phyloP scores from a whole-genome alignment of 2,797 vertebrate species.

The Hydrophis major region DNA sequence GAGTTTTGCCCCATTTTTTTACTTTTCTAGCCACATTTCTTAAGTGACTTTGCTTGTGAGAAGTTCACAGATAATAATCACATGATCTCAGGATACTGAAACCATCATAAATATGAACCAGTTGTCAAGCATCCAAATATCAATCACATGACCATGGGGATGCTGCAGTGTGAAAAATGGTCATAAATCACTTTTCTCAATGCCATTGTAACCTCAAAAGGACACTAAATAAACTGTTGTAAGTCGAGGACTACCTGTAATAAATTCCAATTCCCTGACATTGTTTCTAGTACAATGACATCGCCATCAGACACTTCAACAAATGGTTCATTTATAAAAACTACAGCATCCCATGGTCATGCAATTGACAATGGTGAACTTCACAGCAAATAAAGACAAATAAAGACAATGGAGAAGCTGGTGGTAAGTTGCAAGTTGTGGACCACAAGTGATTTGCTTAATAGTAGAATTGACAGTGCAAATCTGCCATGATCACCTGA shows the following conservation, averaged over 20 bases:
- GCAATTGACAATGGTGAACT: neutral
- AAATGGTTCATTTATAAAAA: neutral
- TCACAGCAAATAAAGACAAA: neutral
- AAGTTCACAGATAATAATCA: no score
- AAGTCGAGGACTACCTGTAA: neutral
- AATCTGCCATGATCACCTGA: neutral
- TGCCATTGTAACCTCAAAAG: no score
- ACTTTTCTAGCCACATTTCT: no score
- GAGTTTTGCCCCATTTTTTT: no score
- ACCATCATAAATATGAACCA: no score
- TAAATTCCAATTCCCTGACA: neutral
- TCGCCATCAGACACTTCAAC: neutral
- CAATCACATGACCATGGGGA: no score
- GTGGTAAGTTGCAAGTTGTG: neutral
- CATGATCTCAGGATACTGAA: no score
- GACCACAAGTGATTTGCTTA: neutral
- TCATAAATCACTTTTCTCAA: no score
- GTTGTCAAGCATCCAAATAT: no score
- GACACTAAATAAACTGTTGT: no score
- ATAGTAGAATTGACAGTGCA: neutral
- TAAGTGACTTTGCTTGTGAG: no score
- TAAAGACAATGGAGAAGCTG: neutral
- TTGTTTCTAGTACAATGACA: neutral
- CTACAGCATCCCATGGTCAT: neutral
- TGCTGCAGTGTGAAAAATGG: no score